Base-by-base conservation (phyloP, 2,113 vertebrate species). In the Rafetus swinhoei region DNA sequence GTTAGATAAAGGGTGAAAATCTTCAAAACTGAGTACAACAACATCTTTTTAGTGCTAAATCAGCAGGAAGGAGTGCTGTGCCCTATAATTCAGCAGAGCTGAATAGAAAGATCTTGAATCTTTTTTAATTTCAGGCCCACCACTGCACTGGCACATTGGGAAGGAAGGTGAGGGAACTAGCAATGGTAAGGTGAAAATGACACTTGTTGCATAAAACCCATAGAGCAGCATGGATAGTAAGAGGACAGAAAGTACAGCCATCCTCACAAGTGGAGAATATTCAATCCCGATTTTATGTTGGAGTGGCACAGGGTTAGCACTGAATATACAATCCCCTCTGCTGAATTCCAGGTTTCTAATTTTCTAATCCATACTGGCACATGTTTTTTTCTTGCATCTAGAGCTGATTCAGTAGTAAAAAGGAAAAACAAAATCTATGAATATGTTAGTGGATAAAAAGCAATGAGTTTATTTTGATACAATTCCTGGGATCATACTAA, bases 11-110 rank as follows among this genome's bases (percentile, higher is more conserved):
- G 1, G 53, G 82, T 56, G 18, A 3, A 15, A 88, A 3, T 85
- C 79, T 95, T 84, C 60, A 79, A 88, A 95, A 85, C 60, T 86
- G 16, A 83, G 16, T 76, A 84, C 74, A 91, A 93, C 86, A 12
- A 85, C 81, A 88, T 9, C 24, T 82, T 7, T 76, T 21, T 72
- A 77, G 10, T 81, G 59, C 19, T 1, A 0, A 1, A 2, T 2
- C 1, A 0, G 55, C 54, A 89, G 29, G 60, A 5, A 27, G 53
- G 21, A 9, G 5, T 18, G 0, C 6, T 65, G 16, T 82, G 9
- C 7, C 87, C 56, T 84, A 3, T 59, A 52, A 50, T 1, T 16
- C 16, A 65, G 32, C 56, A 80, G 79, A 65, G 6, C 6, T 81
- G 54, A 89, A 77, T 19, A 45, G 2, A 2, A 87, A 93, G 52